phyloP scores from a whole-genome alignment of 2,797 vertebrate genomes.

The Sarcoramphus papa region DNA sequence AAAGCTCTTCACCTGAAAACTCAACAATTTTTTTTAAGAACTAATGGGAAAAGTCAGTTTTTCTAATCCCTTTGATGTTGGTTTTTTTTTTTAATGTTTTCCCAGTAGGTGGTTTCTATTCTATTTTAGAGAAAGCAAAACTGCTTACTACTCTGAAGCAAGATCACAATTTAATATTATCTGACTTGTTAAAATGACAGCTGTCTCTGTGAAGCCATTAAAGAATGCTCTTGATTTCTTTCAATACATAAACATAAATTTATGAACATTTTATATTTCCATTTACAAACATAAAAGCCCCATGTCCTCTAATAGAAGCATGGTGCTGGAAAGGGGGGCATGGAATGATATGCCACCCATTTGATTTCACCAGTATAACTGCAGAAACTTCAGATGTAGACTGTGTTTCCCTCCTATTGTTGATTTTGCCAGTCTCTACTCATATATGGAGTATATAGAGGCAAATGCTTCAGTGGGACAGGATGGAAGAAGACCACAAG shows the following conservation, averaged over 20 bases:
- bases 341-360: background rate
- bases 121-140: background rate
- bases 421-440: background rate
- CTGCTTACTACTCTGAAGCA: background rate
- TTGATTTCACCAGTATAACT: background rate
- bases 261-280: background rate
- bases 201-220: background rate
- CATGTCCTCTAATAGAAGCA: background rate
- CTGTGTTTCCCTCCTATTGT: background rate
- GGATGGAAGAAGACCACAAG: background rate
- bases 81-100: background rate
- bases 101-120: background rate
- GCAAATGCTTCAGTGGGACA: background rate
- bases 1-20: background rate
- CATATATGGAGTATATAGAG: background rate
- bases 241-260: background rate
- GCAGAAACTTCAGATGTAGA: background rate
- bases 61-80: background rate
- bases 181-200: background rate
- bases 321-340: background rate
- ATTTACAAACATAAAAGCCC: background rate
- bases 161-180: background rate
- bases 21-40: background rate
- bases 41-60: background rate
- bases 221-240: background rate